Conservation (phyloP, 2,113 vertebrate species). For the Pseudonaja textilis region DNA sequence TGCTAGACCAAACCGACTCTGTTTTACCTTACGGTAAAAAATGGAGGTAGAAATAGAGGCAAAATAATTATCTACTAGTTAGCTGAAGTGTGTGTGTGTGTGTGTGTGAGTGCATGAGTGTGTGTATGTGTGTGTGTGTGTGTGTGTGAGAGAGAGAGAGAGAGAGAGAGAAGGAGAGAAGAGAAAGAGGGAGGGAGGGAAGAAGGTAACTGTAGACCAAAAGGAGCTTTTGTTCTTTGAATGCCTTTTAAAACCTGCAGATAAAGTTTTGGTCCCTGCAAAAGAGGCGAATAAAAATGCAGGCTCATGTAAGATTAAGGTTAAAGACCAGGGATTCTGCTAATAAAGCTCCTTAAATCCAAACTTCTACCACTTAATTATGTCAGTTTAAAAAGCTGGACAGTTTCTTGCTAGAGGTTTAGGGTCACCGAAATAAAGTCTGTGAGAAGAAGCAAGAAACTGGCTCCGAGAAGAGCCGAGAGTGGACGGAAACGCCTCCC, state of each 20-base stretch:
- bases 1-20: no score
- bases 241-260: neutral
- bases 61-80: neutral
- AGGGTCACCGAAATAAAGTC: neutral
- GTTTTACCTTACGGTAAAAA: neutral
- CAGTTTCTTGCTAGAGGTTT: neutral
- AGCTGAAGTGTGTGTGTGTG: neutral
- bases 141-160: no score
- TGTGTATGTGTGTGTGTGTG: no score
- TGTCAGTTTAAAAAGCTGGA: neutral
- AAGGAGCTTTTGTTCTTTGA: neutral
- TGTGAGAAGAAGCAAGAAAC: neutral
- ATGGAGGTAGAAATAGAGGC: neutral
- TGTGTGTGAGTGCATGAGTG: neutral
- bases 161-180: neutral
- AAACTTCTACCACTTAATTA: constrained; percentile 6
- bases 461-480: neutral
- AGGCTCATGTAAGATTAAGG: constrained; percentile 17
- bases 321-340: neutral
- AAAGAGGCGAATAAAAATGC: constrained; percentile 5
- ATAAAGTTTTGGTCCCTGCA: neutral
- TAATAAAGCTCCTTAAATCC: constrained; percentile 5
- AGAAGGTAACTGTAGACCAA: neutral
- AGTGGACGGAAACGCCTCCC: neutral
- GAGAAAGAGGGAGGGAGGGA: neutral